A percentile compares a stretch with the other conserved stretches of the same genome.
Evolutionary conservation across 2,888 invertebrate species (phyloP).

Genomic region (Gymnosoma rotundatum): DNA sequence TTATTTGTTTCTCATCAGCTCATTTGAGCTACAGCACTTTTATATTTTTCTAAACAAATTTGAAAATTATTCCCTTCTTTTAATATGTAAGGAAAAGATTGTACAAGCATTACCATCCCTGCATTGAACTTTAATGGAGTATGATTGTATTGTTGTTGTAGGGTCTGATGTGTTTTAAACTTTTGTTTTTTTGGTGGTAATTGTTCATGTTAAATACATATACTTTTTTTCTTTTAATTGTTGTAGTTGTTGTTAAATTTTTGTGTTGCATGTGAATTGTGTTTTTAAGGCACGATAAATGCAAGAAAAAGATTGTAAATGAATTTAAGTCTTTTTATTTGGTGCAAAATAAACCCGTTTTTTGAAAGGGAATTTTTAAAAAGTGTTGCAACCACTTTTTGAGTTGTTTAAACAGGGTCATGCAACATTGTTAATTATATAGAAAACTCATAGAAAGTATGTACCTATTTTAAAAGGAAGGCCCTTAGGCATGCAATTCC

Average conservation of each 20-base stretch:
- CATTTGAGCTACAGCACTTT: too few species aligned
- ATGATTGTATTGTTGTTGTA: conserved; percentile 18
- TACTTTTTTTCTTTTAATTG: neutral
- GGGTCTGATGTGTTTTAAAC: conserved; percentile 35
- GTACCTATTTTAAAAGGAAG: too few species aligned
- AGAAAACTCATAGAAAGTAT: too few species aligned
- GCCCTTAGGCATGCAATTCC: too few species aligned
- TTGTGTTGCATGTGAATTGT: neutral
- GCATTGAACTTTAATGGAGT: conserved; percentile 39
- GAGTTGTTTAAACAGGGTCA: neutral
- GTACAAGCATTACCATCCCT: too few species aligned
- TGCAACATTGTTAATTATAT: too few species aligned
- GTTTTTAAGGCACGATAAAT: neutral
- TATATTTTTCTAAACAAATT: too few species aligned
- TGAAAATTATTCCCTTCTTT: too few species aligned
- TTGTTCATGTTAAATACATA: conserved; percentile 38
- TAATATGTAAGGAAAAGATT: too few species aligned
- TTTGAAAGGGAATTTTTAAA: conserved; percentile 32
- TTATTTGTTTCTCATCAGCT: too few species aligned
- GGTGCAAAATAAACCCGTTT: conserved; percentile 38
- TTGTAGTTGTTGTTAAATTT: neutral
- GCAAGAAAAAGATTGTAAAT: conserved; percentile 16
- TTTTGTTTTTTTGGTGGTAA: conserved; percentile 59
- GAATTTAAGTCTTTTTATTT: conserved; percentile 17
- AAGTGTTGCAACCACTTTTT: neutral